Conservation (phyloP, 2,113 vertebrate species). For the Thunnus maccoyii region DNA sequence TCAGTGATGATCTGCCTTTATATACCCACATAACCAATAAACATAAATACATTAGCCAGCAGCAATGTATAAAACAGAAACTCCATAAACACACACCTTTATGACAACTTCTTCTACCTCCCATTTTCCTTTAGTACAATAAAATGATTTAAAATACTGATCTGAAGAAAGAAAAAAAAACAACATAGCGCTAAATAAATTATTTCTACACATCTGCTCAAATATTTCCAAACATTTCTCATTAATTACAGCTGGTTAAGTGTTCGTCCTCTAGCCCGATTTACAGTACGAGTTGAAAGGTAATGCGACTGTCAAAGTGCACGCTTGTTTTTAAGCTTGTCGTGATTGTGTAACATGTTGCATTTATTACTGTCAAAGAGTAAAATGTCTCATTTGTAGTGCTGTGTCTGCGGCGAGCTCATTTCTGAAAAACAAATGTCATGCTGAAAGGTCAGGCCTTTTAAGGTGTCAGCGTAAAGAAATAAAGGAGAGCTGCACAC, state of each 20-base stretch:
- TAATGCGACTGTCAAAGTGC: slow-evolving; percentile 49
- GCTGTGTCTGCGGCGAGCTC: slow-evolving; percentile 46
- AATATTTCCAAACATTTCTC: slow-evolving; percentile 31
- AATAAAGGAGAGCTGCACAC: slow-evolving; percentile 28
- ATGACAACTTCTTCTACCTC: slow-evolving; percentile 30
- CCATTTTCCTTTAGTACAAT: slow-evolving; percentile 23
- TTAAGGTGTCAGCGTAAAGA: slow-evolving; percentile 49
- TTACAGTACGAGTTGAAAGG: slow-evolving; percentile 51
- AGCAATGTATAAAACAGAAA: slow-evolving; percentile 58
- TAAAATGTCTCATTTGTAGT: slow-evolving; percentile 66
- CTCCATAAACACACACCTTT: slow-evolving; percentile 37
- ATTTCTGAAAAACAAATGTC: slow-evolving; percentile 72
- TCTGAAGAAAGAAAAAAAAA: slow-evolving; percentile 25
- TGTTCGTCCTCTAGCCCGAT: slow-evolving; percentile 30
- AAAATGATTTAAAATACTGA: slow-evolving; percentile 69
- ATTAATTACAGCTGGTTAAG: slow-evolving; percentile 51
- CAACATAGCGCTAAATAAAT: slow-evolving; percentile 67
- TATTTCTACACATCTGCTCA: slow-evolving; percentile 49
- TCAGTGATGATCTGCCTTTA: slow-evolving; percentile 4
- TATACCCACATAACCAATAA: slow-evolving; percentile 31
- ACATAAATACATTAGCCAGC: slow-evolving; percentile 56
- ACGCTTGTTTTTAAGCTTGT: slow-evolving; percentile 53
- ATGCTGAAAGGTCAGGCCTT: slow-evolving; percentile 71
- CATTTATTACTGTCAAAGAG: slow-evolving; percentile 43
- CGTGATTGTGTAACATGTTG: slow-evolving; percentile 50